Percentiles rank a stretch among this genome's conserved stretches.
phyloP scores from a whole-genome alignment of 2,113 vertebrate species.

The Choloepus hoffmanni region DNA sequence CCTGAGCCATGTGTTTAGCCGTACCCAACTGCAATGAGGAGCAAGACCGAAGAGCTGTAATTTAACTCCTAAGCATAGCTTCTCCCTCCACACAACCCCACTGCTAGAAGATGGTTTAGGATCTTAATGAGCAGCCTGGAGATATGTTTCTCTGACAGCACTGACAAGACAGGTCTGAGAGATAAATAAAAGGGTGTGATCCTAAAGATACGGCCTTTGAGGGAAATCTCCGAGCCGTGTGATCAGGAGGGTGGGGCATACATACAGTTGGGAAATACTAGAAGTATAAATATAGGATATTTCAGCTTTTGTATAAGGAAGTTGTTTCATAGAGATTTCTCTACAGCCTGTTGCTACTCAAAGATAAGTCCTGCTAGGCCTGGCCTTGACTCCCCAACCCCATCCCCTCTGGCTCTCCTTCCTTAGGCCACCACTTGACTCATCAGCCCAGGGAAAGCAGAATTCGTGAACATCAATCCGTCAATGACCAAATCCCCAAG shows the following conservation, averaged over 20 bases:
- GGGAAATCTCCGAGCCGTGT: background rate
- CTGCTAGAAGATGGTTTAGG: background rate
- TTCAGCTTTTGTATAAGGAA: background rate
- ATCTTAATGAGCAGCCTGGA: background rate
- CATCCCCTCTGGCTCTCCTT: background rate
- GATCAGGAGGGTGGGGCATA: background rate
- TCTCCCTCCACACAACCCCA: background rate
- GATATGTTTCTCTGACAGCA: background rate
- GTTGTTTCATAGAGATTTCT: background rate
- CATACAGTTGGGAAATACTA: background rate
- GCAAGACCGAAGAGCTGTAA: background rate
- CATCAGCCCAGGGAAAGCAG: background rate
- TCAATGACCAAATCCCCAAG: background rate
- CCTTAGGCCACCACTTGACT: background rate
- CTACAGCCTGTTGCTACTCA: background rate
- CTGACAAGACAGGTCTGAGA: background rate
- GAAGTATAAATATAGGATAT: background rate
- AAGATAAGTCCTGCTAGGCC: background rate
- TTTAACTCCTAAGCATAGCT: background rate
- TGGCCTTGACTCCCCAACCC: background rate
- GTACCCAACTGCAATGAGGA: background rate
- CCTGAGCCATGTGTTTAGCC: background rate
- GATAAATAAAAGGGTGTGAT: background rate
- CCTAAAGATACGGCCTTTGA: background rate
- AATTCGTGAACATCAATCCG: background rate